phyloP scores from a whole-genome alignment of 1,140 invertebrate species.

The fruit fly (Drosophila melanogaster) region Release_6_plus_ISO1_MT NT_033779.5:9126001-9126500 shows the following conservation, averaged over 20 bases:
- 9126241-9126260: constrained; percentile 83
- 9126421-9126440: constrained; percentile 42
- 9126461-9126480: constrained; percentile 52
- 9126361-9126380: constrained; percentile 30
- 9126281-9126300: constrained; percentile 44
- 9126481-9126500: constrained; percentile 43
- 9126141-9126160: constrained; percentile 42
- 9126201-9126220: background rate
- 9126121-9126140: constrained; percentile 39
- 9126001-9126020: constrained; percentile 77
- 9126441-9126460: constrained; percentile 52
- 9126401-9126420: constrained; percentile 39
- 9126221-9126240: constrained; percentile 46
- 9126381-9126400: constrained; percentile 12
- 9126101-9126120: constrained; percentile 36
- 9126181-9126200: constrained; percentile 54
- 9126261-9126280: constrained; percentile 65
- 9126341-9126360: constrained; percentile 49
- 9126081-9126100: constrained; percentile 53
- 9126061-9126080: constrained; percentile 46
- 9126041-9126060: constrained; percentile 62
- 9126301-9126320: constrained; percentile 66
- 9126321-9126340: constrained; percentile 76
- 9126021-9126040: constrained; percentile 69
- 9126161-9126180: constrained; percentile 74